Evolutionary conservation across 2,113 vertebrate species (phyloP), one percentile per base, ranked within the genome.

Genomic region (Narcine bancroftii): DNA sequence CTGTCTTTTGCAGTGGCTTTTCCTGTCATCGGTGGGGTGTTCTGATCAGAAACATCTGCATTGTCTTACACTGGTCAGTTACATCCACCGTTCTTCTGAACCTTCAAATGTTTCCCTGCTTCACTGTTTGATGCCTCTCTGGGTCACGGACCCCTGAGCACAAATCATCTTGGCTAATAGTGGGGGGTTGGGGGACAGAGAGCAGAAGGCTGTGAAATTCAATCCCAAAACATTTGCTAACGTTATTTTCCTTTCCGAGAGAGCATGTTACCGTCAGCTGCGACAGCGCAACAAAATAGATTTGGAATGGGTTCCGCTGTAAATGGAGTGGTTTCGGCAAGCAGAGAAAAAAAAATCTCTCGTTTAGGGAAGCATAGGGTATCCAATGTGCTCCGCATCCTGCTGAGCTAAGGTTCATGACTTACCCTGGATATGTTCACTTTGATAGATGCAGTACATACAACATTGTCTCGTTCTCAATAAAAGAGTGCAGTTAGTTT

Each of bases 81-180:
- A 94, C 93, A 93, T 93, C 94, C 94, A 96, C 94, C 95, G 94
- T 95, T 95, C 95, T 95, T 95, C 95, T 96, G 96, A 96, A 96
- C 97, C 94, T 97, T 96, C 96, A 97, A 97, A 96, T 96, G 97
- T 97, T 98, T 98, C 97, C 96, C 95, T 96, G 97, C 93, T 93
- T 94, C 92, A 93, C 96, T 96, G 96, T 97, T 97, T 97, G 95
- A 98, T 98, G 97, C 97, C 97, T 96, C 95, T 92, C 95, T 95
- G 96, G 97, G 98, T 99, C 97, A 97, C 95, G 95, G 95, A 97
- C 98, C 97, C 96, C 95, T 92, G 92, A 97, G 97, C 97, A 99
- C 97, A 99, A 99, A 99, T 99, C 98, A 99, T 96, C 95, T 95
- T 96, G 95, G 95, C 94, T 95, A 94, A 96, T 95, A 91, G 95